Percentiles rank a stretch among this genome's conserved stretches.
phyloP scores from a whole-genome alignment of 2,797 vertebrate species.

The Philypnodon macrostomus region DNA sequence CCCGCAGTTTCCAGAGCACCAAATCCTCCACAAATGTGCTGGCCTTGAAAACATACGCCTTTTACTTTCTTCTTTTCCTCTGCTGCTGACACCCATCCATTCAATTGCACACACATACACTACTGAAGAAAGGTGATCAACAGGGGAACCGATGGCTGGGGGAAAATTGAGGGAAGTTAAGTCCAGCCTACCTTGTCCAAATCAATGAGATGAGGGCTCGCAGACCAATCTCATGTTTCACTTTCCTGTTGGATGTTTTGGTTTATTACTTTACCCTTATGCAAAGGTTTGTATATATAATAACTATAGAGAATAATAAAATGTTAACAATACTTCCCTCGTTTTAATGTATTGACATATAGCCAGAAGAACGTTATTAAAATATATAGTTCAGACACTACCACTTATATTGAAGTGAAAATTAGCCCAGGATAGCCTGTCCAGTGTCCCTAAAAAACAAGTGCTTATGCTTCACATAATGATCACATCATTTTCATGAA shows the following conservation, averaged over 20 bases:
- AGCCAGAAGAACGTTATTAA: too few species aligned
- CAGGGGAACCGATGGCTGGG: constrained; percentile 67
- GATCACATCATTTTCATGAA: too few species aligned
- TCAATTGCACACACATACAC: constrained; percentile 17
- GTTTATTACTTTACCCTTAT: too few species aligned
- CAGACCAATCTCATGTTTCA: constrained; percentile 73
- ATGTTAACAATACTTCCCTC: too few species aligned
- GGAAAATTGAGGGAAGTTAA: constrained; percentile 73
- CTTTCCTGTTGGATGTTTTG: constrained; percentile 38
- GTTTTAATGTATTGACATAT: too few species aligned
- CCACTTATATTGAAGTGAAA: too few species aligned
- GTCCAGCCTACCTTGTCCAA: constrained; percentile 76
- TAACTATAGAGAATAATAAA: too few species aligned
- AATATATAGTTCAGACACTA: too few species aligned
- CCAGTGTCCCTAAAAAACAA: too few species aligned
- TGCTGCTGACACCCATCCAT: constrained; percentile 30
- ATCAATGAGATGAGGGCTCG: constrained; percentile 73
- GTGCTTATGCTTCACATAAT: too few species aligned
- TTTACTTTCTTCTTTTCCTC: constrained; percentile 35
- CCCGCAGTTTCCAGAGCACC: constrained; percentile 66
- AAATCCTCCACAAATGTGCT: constrained; percentile 66
- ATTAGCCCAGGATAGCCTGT: too few species aligned
- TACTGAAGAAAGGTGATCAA: constrained; percentile 64
- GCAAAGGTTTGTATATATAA: constrained; percentile 7
- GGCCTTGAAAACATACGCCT: constrained; percentile 77